Evolutionary conservation across 2,888 invertebrate species (phyloP), one percentile per base, ranked within the genome.

Genomic region (Palloptera scutellata): DNA sequence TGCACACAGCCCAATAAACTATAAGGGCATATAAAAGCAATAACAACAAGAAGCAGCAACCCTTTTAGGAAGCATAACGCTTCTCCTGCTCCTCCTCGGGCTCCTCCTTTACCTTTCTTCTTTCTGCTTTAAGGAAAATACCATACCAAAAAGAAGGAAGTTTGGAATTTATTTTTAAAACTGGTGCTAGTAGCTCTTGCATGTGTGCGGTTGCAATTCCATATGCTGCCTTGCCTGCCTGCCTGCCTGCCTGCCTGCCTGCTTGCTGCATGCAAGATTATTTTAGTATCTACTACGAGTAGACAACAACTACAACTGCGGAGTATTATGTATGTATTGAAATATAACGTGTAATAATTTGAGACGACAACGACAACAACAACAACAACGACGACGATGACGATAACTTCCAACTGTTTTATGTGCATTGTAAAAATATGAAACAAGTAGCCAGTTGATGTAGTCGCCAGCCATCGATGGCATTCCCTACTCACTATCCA

Each of bases 261-360:
- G 9, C 40, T n/a, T 57, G 51, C 13, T 59, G 43, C 40, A 10
- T 6, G 68, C 66, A 57, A 70, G 55, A 61, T 48, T 45, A 53
- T 63, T 62, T 55, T 30, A 42, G 59, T 19, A 30, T 8, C 55
- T 43, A 45, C 15, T n/a, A n/a, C n/a, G n/a, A n/a, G n/a, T n/a
- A 45, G 19, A 11, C 19, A 11, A n/a, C n/a, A n/a, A n/a, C n/a
- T 30, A 30, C 30, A 30, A 54, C 19, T 59, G 48, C 64, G 41
- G 52, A 48, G 63, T 63, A 55, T 61, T 53, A 66, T 70, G 61
- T 66, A 54, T 67, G 64, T 72, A 69, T 72, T 74, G 71, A 71
- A 71, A 71, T 68, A 72, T 70, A 71, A 74, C 70, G 70, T 74
- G 70, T 70, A 74, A 77, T 79, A 81, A 81, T 80, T 81, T 79